These are phyloP conservation scores for Apteryx mantelli DNA, from an alignment of 2,113 vertebrate species.

Conservation along the genomic window DNA sequence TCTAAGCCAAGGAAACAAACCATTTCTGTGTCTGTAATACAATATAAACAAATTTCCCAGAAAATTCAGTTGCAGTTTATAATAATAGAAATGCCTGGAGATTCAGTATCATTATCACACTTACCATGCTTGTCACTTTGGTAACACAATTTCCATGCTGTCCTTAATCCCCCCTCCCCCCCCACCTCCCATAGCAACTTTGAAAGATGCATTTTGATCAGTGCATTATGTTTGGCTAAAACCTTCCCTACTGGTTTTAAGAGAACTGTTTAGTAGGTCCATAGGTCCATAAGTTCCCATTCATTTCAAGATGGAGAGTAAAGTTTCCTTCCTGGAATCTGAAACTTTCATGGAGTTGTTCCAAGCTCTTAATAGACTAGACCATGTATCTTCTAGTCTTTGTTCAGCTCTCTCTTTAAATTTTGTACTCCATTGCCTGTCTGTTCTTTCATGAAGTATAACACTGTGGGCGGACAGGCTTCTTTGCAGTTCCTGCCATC, in stretches of 20 bases:
- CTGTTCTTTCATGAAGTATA: not conserved
- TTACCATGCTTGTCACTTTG: not conserved
- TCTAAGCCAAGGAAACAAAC: not conserved
- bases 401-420: not conserved
- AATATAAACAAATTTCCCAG: not conserved
- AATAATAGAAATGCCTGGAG: not conserved
- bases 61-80: not conserved
- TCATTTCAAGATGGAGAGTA: not conserved
- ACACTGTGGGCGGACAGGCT: not conserved
- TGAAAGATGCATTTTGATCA: not conserved
- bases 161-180: accelerated
- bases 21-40: not conserved
- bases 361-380: not conserved
- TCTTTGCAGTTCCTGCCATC: not conserved
- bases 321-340: not conserved
- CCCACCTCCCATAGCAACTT: not conserved
- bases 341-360: not conserved
- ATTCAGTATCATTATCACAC: not conserved
- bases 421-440: not conserved
- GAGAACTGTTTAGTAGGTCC: not conserved
- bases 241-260: not conserved
- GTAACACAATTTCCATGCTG: not conserved
- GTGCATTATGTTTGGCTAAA: not conserved
- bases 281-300: not conserved
- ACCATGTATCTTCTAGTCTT: accelerated